A percentile compares a stretch with the other conserved stretches of the same genome.
These are phyloP conservation scores for Phymastichus coffea DNA, from an alignment of 1,140 invertebrate species.

Conservation along the genomic window DNA sequence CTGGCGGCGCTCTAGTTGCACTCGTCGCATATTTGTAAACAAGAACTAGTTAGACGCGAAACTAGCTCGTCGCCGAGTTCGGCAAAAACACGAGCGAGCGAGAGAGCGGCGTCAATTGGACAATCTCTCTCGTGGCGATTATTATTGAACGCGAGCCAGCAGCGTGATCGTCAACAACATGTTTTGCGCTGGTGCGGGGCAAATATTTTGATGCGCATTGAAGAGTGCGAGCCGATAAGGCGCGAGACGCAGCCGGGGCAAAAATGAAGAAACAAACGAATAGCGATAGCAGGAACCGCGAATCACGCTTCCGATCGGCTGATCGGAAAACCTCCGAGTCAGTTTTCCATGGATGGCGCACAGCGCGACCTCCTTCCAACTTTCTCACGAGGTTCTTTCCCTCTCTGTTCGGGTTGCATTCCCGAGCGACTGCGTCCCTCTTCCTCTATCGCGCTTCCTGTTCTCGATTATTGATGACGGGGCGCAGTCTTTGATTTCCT, in stretches of 20 bases:
- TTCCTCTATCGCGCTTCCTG: too few relatives aligned
- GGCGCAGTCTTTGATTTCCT: not conserved
- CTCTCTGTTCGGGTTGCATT: not conserved
- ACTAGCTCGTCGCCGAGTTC: not conserved
- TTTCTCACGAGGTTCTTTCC: slow-evolving; percentile 7
- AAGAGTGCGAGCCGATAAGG: too few relatives aligned
- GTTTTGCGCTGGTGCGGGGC: not conserved
- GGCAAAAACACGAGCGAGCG: too few relatives aligned
- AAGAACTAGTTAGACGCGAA: slow-evolving; percentile 1
- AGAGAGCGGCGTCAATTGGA: not conserved
- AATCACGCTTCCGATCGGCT: not conserved
- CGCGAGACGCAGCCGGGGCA: not conserved
- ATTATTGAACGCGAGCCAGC: not conserved
- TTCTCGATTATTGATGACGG: not conserved
- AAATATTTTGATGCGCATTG: not conserved
- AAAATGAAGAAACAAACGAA: not conserved
- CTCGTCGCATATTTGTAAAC: slow-evolving; percentile 6
- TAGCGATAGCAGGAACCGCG: not conserved
- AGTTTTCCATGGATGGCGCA: slow-evolving; percentile 6
- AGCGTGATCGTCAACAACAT: slow-evolving; percentile 5
- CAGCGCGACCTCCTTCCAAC: not conserved
- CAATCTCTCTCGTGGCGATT: not conserved
- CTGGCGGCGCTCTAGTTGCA: not conserved
- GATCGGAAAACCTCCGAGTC: not conserved
- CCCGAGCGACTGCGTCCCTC: not conserved